Evolutionary conservation across 37 sponge, comb jelly and placozoan species (phyloP).

Genomic region (Crambe crambe): DNA sequence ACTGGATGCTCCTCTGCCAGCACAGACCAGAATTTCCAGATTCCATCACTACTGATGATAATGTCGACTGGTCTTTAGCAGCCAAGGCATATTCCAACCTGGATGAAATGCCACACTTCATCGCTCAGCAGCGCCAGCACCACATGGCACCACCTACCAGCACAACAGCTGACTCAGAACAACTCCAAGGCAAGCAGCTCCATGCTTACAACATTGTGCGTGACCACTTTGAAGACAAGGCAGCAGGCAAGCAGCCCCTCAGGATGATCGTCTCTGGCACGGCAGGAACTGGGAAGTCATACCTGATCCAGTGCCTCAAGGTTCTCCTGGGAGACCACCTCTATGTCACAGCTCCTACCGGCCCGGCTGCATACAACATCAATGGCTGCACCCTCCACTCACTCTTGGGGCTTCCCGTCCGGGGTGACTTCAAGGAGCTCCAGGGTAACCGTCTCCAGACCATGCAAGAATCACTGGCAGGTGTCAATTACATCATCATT

Average conservation of each 20-base stretch:
- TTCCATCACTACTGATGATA: background rate
- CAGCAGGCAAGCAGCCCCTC: too few relatives aligned
- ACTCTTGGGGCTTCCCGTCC: conserved; percentile 26
- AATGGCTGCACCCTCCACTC: conserved; percentile 51
- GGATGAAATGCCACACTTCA: too few relatives aligned
- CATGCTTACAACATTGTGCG: conserved; percentile 33
- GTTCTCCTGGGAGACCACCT: conserved; percentile 18
- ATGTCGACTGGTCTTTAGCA: conserved; percentile 15
- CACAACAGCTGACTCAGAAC: conserved; percentile 33
- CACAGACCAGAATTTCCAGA: conserved; percentile 7
- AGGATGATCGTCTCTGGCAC: conserved; percentile 45
- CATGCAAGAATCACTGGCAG: background rate
- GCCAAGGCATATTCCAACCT: conserved; percentile 36
- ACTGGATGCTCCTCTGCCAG: conserved; percentile 62
- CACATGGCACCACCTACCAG: background rate
- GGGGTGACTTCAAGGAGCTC: conserved; percentile 47
- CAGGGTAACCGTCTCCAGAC: conserved; percentile 27
- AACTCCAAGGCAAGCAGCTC: conserved; percentile 19
- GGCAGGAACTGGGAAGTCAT: too few relatives aligned
- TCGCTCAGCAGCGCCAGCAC: background rate
- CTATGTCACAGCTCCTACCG: conserved; percentile 56
- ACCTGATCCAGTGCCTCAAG: conserved; percentile 43
- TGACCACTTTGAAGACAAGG: conserved; percentile 9
- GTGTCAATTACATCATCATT: conserved; percentile 1
- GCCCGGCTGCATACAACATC: conserved; percentile 55